phyloP scores from a whole-genome alignment of 2,888 invertebrate genomes.

The Ceriagrion tenellum region DNA sequence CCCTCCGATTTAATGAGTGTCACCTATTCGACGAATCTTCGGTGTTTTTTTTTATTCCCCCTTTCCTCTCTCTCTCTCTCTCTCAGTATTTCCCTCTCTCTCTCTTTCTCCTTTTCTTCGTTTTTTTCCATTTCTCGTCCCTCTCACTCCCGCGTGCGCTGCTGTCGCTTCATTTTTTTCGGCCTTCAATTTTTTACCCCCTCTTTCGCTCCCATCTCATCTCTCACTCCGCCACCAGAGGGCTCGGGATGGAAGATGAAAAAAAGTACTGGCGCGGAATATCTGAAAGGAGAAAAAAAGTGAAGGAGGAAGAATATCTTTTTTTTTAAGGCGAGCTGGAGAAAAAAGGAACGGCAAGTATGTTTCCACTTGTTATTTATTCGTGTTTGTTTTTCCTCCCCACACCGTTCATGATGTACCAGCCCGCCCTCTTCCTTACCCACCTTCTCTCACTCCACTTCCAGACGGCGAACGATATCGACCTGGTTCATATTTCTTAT shows the following conservation, averaged over 20 bases:
- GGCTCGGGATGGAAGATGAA: conserved; percentile 28
- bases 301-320: not conserved
- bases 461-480: conserved; percentile 29
- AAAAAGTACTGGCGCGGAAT: conserved; percentile 29
- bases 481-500: not conserved
- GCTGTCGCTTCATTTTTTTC: not conserved
- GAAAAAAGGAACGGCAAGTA: conserved; percentile 17
- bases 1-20: conserved; percentile 66
- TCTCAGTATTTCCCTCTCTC: not conserved
- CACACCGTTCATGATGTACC: too few relatives aligned
- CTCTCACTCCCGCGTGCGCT: not conserved
- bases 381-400: conserved; percentile 7
- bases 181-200: conserved; percentile 6
- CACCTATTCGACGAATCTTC: conserved; percentile 61
- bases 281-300: not conserved
- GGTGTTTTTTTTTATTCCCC: not conserved
- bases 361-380: conserved; percentile 47
- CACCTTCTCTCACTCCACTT: not conserved
- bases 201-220: not conserved
- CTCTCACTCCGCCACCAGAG: conserved; percentile 35
- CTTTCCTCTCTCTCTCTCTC: not conserved
- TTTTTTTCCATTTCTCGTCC: not conserved
- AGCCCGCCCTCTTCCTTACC: too few relatives aligned
- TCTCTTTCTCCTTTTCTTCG: not conserved
- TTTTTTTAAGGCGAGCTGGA: not conserved